Percentiles rank a stretch among this genome's conserved stretches.
Evolutionary conservation across 2,797 vertebrate genomes (phyloP).

Genomic region (Oophaga sylvatica): DNA sequence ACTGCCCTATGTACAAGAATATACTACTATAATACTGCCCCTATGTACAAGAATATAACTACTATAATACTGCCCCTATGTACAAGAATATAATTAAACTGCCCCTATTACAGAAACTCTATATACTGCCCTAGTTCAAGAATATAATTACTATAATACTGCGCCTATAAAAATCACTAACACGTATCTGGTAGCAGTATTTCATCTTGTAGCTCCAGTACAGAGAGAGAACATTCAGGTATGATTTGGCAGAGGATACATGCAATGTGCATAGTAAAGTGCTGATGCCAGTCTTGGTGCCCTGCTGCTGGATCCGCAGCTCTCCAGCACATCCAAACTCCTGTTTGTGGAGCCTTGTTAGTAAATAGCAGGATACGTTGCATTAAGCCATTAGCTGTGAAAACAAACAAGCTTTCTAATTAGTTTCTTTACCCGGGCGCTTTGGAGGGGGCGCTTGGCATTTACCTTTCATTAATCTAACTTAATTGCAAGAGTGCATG

Average conservation of each 20-base stretch:
- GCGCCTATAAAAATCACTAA: too few species aligned
- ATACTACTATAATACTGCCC: too few species aligned
- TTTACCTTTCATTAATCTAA: conserved; percentile 83
- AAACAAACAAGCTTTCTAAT: conserved; percentile 79
- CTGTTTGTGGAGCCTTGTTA: conserved; percentile 78
- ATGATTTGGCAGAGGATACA: not conserved
- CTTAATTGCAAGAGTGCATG: conserved; percentile 76
- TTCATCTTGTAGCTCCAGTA: not conserved
- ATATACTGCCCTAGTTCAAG: too few species aligned
- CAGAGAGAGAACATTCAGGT: not conserved
- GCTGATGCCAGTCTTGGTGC: not conserved
- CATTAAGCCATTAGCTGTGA: conserved; percentile 79
- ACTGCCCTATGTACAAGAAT: too few species aligned
- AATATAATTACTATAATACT: conserved; percentile 5
- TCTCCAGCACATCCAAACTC: conserved; percentile 64
- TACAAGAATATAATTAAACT: too few species aligned
- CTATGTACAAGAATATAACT: too few species aligned
- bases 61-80: too few species aligned
- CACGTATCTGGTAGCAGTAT: not conserved
- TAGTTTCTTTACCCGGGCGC: conserved; percentile 74
- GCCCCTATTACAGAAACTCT: too few species aligned
- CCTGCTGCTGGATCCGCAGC: conserved; percentile 54
- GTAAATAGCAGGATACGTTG: conserved; percentile 81
- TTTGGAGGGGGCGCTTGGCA: conserved; percentile 71
- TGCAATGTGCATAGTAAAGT: not conserved